These are phyloP conservation scores for Phataginus tetradactyla DNA, from an alignment of 2,797 vertebrate genomes.

Conservation along the genomic window DNA sequence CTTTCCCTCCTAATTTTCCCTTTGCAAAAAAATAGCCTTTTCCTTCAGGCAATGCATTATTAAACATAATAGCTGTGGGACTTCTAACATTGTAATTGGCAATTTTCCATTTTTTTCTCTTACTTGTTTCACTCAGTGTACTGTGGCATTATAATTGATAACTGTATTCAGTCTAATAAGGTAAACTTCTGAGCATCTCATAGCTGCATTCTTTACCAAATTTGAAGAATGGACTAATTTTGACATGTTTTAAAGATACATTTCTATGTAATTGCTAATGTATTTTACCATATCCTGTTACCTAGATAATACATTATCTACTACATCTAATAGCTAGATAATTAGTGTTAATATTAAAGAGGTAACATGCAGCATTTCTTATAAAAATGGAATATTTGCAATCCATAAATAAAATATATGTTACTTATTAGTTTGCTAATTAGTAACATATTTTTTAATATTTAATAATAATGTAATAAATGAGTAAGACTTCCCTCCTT, in stretches of 20 bases:
- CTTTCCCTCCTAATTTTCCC: neutral
- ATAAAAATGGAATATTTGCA: neutral
- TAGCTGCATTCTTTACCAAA: neutral
- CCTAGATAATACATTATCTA: neutral
- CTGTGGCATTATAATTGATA: neutral
- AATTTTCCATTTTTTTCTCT: neutral
- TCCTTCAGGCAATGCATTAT: neutral
- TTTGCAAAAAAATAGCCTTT: neutral
- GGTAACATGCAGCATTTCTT: neutral
- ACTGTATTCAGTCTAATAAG: too few relatives aligned
- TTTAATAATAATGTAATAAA: neutral
- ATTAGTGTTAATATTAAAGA: neutral
- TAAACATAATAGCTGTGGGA: neutral
- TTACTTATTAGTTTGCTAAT: neutral
- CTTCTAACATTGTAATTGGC: neutral
- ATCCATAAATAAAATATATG: neutral
- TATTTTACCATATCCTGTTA: neutral
- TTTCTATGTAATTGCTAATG: too few relatives aligned
- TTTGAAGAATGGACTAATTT: neutral
- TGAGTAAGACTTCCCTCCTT: neutral
- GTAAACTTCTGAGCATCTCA: neutral
- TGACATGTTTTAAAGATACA: neutral
- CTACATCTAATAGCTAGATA: neutral
- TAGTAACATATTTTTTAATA: neutral
- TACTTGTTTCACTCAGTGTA: neutral